phyloP scores from a whole-genome alignment of 2,113 vertebrate species.

The Sarotherodon lohbergeri region DNA sequence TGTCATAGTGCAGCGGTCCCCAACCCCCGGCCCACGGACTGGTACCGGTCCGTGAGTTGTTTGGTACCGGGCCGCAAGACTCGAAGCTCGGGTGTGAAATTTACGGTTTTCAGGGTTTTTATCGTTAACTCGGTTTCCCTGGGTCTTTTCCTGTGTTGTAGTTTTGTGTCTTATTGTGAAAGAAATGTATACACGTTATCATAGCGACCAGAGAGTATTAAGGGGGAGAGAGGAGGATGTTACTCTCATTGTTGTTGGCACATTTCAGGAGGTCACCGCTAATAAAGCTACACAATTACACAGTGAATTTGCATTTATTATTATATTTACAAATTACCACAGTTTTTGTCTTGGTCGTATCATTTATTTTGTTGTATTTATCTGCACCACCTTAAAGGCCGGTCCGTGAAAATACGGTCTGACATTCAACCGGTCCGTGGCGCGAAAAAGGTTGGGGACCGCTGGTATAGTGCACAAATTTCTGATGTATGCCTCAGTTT shows the following conservation, averaged over 20 bases:
- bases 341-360: background rate
- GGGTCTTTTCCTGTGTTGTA: background rate
- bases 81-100: accelerated
- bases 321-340: background rate
- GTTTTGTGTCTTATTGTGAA: background rate
- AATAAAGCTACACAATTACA: background rate
- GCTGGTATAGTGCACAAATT: background rate
- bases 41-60: no score
- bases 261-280: background rate
- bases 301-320: background rate
- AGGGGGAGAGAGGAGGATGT: accelerated
- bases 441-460: background rate
- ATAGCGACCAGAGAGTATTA: background rate
- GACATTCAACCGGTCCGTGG: background rate
- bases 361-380: background rate
- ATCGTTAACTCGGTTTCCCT: background rate
- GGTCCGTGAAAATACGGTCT: background rate
- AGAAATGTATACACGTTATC: accelerated
- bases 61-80: background rate
- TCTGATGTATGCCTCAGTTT: background rate
- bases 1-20: background rate
- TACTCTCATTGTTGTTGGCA: background rate
- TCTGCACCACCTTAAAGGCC: background rate
- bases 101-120: background rate
- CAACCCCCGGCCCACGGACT: background rate